Evolutionary conservation across 2,113 vertebrate species (phyloP).

Genomic region (Hippocampus barbouri): DNA sequence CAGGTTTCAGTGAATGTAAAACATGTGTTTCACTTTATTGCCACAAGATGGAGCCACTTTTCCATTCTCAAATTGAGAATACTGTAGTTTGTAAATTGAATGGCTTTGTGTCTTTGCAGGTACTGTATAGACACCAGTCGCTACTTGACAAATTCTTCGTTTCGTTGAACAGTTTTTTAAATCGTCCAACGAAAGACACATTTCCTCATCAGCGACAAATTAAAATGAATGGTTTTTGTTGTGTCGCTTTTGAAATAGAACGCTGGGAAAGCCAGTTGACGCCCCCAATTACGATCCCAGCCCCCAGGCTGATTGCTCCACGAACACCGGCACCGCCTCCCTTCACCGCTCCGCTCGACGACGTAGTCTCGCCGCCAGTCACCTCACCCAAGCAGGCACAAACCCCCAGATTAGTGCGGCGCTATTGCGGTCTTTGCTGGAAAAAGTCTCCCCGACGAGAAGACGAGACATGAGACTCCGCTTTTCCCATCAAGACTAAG

Average conservation of each 20-base stretch:
- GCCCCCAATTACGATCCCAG: conserved; percentile 23
- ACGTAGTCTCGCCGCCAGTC: conserved; percentile 35
- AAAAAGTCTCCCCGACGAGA: background rate
- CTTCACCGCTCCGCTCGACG: conserved; percentile 38
- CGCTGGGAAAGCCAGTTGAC: conserved; percentile 14
- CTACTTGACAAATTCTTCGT: background rate
- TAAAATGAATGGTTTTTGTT: background rate
- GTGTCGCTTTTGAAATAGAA: background rate
- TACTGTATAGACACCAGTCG: background rate
- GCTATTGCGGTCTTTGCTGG: background rate
- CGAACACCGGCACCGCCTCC: conserved; percentile 2
- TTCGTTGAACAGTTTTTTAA: background rate
- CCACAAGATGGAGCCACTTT: conserved; percentile 49
- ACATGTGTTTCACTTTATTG: background rate
- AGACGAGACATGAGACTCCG: conserved; percentile 54
- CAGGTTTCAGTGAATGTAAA: background rate
- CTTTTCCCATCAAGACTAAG: conserved; percentile 48
- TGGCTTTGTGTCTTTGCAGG: background rate
- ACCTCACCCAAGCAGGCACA: conserved; percentile 36
- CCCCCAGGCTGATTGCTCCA: conserved; percentile 13
- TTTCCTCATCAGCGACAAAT: conserved; percentile 2
- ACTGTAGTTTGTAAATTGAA: background rate
- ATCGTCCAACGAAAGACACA: background rate
- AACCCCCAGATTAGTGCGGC: background rate
- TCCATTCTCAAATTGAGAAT: background rate